phyloP scores from a whole-genome alignment of 2,888 invertebrate species.

The Nemoura dubitans region DNA sequence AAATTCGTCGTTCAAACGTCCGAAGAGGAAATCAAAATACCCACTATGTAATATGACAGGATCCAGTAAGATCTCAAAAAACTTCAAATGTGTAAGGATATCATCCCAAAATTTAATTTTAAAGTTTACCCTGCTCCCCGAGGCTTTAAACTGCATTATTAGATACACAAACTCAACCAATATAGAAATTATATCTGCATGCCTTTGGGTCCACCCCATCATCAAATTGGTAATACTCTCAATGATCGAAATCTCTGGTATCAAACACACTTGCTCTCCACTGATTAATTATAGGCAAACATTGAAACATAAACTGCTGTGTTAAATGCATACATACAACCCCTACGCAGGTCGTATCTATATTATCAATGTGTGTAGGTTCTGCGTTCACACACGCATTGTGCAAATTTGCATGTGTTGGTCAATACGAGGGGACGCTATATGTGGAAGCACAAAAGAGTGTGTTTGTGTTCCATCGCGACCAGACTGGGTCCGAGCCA shows the following conservation, averaged over 20 bases:
- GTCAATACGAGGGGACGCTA: background rate
- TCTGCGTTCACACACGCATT: background rate
- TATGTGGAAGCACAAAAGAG: background rate
- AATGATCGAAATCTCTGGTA: background rate
- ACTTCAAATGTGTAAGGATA: too few species aligned
- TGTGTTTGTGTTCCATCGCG: background rate
- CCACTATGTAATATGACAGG: too few species aligned
- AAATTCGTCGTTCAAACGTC: background rate
- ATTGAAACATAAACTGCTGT: constrained; percentile 7
- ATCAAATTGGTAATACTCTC: background rate
- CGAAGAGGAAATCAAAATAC: too few species aligned
- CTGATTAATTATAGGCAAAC: constrained; percentile 9
- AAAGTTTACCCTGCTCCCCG: too few species aligned
- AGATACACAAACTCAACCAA: background rate
- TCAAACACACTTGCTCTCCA: background rate
- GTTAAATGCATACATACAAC: background rate
- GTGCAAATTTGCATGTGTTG: background rate
- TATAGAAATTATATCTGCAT: background rate
- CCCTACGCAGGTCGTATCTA: background rate
- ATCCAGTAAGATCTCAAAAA: too few species aligned
- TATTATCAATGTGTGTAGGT: background rate
- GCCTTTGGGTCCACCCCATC: background rate
- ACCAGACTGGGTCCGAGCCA: background rate
- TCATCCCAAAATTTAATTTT: too few species aligned
- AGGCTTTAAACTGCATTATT: background rate